Evolutionary conservation across 1,140 invertebrate genomes (phyloP).

Genomic region (Drosophila obscura): DNA sequence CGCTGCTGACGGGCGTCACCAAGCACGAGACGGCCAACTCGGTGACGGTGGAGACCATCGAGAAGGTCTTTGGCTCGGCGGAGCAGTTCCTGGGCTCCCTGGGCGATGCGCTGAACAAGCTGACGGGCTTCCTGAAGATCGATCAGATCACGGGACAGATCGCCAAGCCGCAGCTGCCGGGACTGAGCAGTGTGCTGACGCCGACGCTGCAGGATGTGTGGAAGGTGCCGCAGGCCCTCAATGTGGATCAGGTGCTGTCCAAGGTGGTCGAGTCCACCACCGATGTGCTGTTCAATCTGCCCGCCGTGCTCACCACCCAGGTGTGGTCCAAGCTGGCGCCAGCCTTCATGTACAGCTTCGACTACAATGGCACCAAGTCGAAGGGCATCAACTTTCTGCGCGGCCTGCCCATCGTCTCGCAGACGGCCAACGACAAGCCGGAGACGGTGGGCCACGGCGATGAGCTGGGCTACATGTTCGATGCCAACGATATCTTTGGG

Average conservation of each 20-base stretch:
- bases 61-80: conserved; percentile 67
- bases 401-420: conserved; percentile 86
- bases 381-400: conserved; percentile 87
- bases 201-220: conserved; percentile 74
- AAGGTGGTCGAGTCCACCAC: conserved; percentile 84
- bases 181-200: conserved; percentile 52
- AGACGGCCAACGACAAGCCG: conserved; percentile 62
- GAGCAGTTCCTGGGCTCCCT: conserved; percentile 73
- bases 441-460: conserved; percentile 87
- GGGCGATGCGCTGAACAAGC: conserved; percentile 50
- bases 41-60: conserved; percentile 59
- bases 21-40: conserved; percentile 88
- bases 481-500: conserved; percentile 86
- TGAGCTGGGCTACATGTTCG: conserved; percentile 88
- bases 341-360: conserved; percentile 89
- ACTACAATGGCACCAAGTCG: conserved; percentile 87
- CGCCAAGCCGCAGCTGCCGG: conserved; percentile 70
- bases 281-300: conserved; percentile 90
- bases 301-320: conserved; percentile 88
- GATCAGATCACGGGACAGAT: conserved; percentile 74
- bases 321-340: conserved; percentile 87
- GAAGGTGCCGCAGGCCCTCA: conserved; percentile 67
- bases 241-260: conserved; percentile 68
- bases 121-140: conserved; percentile 64
- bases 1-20: conserved; percentile 88